Evolutionary conservation across 2,797 vertebrate genomes (phyloP), one percentile per base, ranked within the genome.

Genomic region (Sebastes kiyomatsui): DNA sequence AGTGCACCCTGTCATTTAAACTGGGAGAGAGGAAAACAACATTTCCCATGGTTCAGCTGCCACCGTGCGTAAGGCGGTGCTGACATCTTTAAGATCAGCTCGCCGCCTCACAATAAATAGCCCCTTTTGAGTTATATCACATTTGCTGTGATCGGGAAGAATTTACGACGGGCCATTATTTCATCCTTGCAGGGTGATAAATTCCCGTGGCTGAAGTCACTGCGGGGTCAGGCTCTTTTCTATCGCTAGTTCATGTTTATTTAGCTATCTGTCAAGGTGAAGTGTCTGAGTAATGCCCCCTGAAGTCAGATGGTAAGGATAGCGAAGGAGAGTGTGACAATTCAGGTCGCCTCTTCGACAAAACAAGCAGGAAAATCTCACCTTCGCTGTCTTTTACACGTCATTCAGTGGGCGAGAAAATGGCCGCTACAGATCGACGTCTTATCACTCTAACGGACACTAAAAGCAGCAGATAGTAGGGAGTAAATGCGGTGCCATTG

Each of bases 91-190:
- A 72, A 83, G 77, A 88, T 90, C 72, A 32, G 84, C 38, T 28
- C 61, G 52, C 80, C 77, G 58, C 76, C 71, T 82, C 71, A 67
- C 84, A 83, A 87, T 76, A 87, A 91, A 91, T 69, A 46, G 68
- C 72, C 72, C 72, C 62, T 46, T 78, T 27, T 64, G 87, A 87
- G 87, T 91, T 86, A 83, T 87, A 75, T 78, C 76, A 84, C 58
- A 54, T 68, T 61, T 8, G 16, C 82, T 35, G 74, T 69, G 87
- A 89, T 91, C 74, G 1, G 25, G 49, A 65, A 35, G 66, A 81
- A 92, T 92, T 92, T 91, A 92, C 32, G 68, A 75, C 54, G 42
- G 1, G 69, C 82, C 84, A 81, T 91, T 91, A 91, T 92, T 93
- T 88, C 67, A 72, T 84, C 81, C 78, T 90, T 25, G 73, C 77